Percentiles rank a stretch among this genome's conserved stretches.
These are phyloP conservation scores for Cichladusa arquata DNA, from an alignment of 2,113 vertebrate species.

Conservation along the genomic window DNA sequence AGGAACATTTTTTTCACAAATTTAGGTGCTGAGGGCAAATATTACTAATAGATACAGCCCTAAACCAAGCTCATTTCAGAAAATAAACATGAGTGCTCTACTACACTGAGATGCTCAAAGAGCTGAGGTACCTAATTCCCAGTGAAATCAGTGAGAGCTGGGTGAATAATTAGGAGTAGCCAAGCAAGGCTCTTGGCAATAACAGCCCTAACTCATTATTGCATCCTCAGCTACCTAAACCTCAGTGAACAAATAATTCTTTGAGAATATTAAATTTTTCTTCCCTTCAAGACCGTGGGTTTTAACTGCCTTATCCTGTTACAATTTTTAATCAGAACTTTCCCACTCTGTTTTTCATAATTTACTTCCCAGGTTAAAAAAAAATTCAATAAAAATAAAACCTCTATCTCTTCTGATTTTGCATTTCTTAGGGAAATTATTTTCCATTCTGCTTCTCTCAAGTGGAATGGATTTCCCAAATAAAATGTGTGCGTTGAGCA, in stretches of 20 bases:
- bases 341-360: not conserved
- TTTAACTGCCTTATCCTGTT: not conserved
- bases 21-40: not conserved
- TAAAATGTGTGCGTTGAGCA: not conserved
- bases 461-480: not conserved
- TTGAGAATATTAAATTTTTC: not conserved
- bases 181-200: not conserved
- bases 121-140: not conserved
- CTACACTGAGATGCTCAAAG: not conserved
- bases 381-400: not conserved
- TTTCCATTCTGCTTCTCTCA: not conserved
- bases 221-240: not conserved
- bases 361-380: not conserved
- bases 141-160: not conserved
- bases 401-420: not conserved
- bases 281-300: not conserved
- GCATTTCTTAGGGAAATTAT: not conserved
- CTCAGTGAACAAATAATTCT: not conserved
- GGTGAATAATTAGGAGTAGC: not conserved
- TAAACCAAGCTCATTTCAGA: not conserved
- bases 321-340: not conserved
- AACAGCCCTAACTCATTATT: not conserved
- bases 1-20: not conserved
- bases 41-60: not conserved
- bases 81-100: not conserved